Base-by-base conservation (phyloP, 2,888 invertebrate species). In the Heteromurus nitidus region DNA sequence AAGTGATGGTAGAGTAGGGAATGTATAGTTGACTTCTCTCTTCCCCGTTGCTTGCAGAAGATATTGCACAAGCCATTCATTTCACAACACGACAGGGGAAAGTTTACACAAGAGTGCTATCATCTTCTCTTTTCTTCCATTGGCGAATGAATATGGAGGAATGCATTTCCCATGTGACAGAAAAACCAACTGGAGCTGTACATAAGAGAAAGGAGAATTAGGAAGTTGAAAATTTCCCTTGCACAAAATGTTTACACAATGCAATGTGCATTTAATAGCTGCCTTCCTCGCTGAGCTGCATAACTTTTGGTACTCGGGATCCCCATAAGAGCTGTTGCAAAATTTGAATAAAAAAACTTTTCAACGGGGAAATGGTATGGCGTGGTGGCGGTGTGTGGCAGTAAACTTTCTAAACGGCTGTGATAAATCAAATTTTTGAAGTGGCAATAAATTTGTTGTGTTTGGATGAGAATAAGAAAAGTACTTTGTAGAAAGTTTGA, bases 131-230 rank as follows among this genome's bases (percentile, higher is more conserved):
- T n/a, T 47, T 16, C n/a, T 47, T 5, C 47, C 13, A n/a, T n/a
- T 47, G 47, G n/a, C n/a, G n/a, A 47, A 47, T n/a, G 47, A 3
- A 47, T 3, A 47, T 36, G 7, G n/a, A 47, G 3, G 7, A 70
- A 36, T 70, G 69, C 69, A 58, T 55, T 70, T 70, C 69, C 69
- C 69, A 24, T 55, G 55, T 36, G 69, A 70, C 55, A 70, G 18
- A 30, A 47, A 47, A 47, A 16, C 47, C n/a, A 36, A 36, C n/a
- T n/a, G n/a, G n/a, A n/a, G n/a, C n/a, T n/a, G n/a, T n/a, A n/a
- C n/a, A n/a, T n/a, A n/a, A n/a, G n/a, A n/a, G n/a, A n/a, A 31
- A 30, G 31, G 50, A 42, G 69, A 70, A 70, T 70, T n/a, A 47
- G 11, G 55, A 70, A 70, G 36, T 70, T 55, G 47, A 5, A 47